Evolutionary conservation across 37 sponge, comb jelly and placozoan genomes (phyloP).

Genomic region (Aphrocallistes beatrix): DNA sequence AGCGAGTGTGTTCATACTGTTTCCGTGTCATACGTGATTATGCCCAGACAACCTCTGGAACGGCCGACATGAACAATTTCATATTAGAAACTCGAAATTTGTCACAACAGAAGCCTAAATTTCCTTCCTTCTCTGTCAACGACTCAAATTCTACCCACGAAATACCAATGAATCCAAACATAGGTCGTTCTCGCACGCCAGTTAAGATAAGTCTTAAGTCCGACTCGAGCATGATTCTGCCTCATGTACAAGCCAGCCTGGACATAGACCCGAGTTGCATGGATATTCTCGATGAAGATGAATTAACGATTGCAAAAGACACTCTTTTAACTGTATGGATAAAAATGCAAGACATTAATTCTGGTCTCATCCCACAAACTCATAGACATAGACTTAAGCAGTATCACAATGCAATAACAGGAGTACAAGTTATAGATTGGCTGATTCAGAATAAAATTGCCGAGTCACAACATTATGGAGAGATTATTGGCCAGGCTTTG

Average conservation of each 20-base stretch:
- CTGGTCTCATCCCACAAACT: slow-evolving; percentile 25
- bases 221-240: neutral
- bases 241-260: neutral
- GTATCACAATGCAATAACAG: slow-evolving; percentile 49
- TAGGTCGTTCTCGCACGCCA: neutral
- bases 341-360: neutral
- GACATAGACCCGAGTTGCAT: neutral
- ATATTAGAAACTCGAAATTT: neutral
- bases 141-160: neutral
- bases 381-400: slow-evolving; percentile 37
- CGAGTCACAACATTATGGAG: slow-evolving; percentile 36
- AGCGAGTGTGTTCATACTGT: neutral
- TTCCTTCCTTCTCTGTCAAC: neutral
- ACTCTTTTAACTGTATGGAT: slow-evolving; percentile 1
- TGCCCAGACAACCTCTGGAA: neutral
- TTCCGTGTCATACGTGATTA: slow-evolving; percentile 5
- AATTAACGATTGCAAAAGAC: neutral
- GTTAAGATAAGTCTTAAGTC: neutral
- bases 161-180: neutral
- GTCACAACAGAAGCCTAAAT: neutral
- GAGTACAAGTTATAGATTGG: slow-evolving; percentile 54
- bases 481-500: slow-evolving; percentile 48
- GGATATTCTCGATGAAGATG: neutral
- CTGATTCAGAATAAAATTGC: slow-evolving; percentile 35
- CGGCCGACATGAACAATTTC: neutral